Evolutionary conservation across 2,888 invertebrate species (phyloP).

Genomic region (Scaptomyza polygonia): DNA sequence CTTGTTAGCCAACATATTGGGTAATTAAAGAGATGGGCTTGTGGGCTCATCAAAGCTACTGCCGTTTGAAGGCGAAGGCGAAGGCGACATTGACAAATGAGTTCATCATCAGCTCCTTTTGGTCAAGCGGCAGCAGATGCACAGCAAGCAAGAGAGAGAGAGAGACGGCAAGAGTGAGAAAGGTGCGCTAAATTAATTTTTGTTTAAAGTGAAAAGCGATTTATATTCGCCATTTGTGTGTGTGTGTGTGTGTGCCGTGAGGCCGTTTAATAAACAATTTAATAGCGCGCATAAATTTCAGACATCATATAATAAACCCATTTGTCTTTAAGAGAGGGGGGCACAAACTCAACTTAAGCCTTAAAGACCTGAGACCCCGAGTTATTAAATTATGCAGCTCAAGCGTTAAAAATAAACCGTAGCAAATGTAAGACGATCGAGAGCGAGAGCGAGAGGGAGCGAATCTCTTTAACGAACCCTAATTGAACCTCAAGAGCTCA

Average conservation of each 20-base stretch:
- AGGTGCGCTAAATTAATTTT: conserved; percentile 48
- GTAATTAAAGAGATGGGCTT: conserved; percentile 71
- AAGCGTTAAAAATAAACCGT: conserved; percentile 78
- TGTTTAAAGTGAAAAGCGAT: conserved; percentile 76
- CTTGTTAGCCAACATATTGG: conserved; percentile 64
- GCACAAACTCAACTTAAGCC: conserved; percentile 32
- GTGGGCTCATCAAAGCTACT: conserved; percentile 46
- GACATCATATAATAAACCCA: conserved; percentile 76
- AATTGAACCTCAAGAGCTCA: conserved; percentile 50
- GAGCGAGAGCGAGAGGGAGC: conserved; percentile 19
- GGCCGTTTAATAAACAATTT: conserved; percentile 78
- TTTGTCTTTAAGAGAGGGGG: conserved; percentile 58
- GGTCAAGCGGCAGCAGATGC: conserved; percentile 21
- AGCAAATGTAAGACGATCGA: conserved; percentile 65
- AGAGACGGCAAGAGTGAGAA: not conserved
- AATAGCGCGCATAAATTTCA: conserved; percentile 76
- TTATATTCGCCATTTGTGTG: conserved; percentile 75
- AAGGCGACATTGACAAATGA: conserved; percentile 72
- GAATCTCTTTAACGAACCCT: conserved; percentile 67
- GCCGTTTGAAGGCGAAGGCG: conserved; percentile 7
- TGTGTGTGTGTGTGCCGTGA: conserved; percentile 60
- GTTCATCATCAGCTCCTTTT: conserved; percentile 73
- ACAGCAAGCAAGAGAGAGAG: not conserved
- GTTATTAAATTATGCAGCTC: conserved; percentile 74
- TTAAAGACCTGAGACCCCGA: conserved; percentile 40